phyloP scores from a whole-genome alignment of 2,797 vertebrate genomes.

The Babyrousa celebensis region DNA sequence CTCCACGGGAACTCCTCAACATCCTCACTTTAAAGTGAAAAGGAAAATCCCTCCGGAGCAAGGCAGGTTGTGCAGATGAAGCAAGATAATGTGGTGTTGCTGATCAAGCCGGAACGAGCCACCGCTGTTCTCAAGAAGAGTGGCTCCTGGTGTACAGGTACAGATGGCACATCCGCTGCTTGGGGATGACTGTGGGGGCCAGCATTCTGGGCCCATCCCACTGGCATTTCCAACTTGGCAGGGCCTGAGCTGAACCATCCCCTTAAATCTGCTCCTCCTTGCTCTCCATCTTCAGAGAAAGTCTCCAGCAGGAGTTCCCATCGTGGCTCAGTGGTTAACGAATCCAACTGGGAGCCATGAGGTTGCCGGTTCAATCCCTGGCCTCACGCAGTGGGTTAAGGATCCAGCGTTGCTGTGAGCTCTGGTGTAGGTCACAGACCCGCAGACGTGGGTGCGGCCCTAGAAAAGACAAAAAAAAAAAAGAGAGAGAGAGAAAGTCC shows the following conservation, averaged over 20 bases:
- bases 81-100: not conserved
- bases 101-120: not conserved
- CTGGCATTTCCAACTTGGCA: not conserved
- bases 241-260: not conserved
- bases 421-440: too few species aligned
- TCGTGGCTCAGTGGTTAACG: too few species aligned
- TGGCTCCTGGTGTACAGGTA: not conserved
- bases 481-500: not conserved
- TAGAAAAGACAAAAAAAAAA: too few species aligned
- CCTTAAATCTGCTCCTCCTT: not conserved
- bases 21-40: conserved; percentile 2
- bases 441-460: too few species aligned
- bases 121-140: not conserved
- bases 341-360: too few species aligned
- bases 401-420: too few species aligned
- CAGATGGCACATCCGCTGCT: accelerated
- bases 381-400: too few species aligned
- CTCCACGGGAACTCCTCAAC: too few species aligned
- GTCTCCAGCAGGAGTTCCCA: not conserved
- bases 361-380: too few species aligned
- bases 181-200: too few species aligned
- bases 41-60: not conserved
- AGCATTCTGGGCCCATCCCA: not conserved
- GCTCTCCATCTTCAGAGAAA: not conserved
- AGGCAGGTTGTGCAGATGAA: not conserved